A percentile compares a stretch with the other conserved stretches of the same genome.
Conservation (phyloP, 2,888 invertebrate genomes). For the Drosophila kanekoi region DNA sequence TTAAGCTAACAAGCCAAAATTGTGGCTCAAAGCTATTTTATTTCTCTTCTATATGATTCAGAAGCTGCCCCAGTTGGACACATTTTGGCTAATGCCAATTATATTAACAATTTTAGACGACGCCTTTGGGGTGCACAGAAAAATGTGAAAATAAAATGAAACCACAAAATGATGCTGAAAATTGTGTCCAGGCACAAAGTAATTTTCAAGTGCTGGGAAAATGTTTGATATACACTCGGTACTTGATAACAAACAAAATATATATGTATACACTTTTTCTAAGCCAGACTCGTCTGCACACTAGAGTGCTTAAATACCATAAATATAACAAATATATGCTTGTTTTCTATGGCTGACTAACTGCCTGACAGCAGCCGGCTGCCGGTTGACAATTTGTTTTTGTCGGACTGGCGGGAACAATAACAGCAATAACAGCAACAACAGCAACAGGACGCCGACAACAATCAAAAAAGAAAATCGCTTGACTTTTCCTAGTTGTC, state of each 20-base stretch:
- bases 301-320: neutral
- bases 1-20: slow-evolving; percentile 62
- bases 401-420: slow-evolving; percentile 13
- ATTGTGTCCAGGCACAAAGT: slow-evolving; percentile 3
- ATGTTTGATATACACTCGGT: slow-evolving; percentile 4
- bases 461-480: slow-evolving; percentile 60
- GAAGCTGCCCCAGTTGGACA: slow-evolving; percentile 9
- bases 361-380: slow-evolving; percentile 35
- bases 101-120: slow-evolving; percentile 35
- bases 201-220: slow-evolving; percentile 8
- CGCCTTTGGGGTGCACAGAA: slow-evolving; percentile 7
- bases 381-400: slow-evolving; percentile 55
- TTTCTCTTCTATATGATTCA: neutral
- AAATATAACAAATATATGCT: neutral
- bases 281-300: neutral
- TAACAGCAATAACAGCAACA: slow-evolving; percentile 30
- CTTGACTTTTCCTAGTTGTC: slow-evolving; percentile 70
- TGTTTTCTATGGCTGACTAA: slow-evolving; percentile 30
- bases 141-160: neutral
- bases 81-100: slow-evolving; percentile 62
- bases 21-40: slow-evolving; percentile 22
- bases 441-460: slow-evolving; percentile 34
- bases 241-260: slow-evolving; percentile 10
- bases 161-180: slow-evolving; percentile 16
- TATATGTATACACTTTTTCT: neutral